Evolutionary conservation across 2,113 vertebrate species (phyloP), one percentile per base, ranked within the genome.

Genomic region (Myotis davidii): DNA sequence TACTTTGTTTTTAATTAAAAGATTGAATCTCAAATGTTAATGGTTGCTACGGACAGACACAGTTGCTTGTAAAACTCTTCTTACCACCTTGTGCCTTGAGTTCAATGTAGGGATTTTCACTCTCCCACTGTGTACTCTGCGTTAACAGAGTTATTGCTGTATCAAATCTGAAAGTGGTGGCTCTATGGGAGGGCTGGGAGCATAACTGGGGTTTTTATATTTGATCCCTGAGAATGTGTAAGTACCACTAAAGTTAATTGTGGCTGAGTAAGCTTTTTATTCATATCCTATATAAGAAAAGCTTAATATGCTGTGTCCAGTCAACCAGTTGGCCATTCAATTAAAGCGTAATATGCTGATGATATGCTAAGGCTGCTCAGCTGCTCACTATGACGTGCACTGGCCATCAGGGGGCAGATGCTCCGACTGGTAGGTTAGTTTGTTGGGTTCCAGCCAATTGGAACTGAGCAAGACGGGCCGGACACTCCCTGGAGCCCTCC

Each of bases 1-100:
- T 83, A 52, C 52, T 81, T 95, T 78, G n/a, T 87, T 92, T 84
- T 76, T 37, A 79, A 87, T 90, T 87, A 94, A n/a, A 56, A 29
- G 29, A 32, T 95, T 50, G n/a, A 79, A 76, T 72, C 72, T 73
- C 34, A 84, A 3, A 39, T 95, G 93, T 94, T 85, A 92, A 42
- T 72, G 13, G 11, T 76, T 94, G 54, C 48, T 95, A 78, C 74
- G 25, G 54, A 45, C n/a, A 92, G 72, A 79, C 56, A 45, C 0
- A 94, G 5, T 67, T 92, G 37, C 64, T 81, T 89, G 16, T 84
- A 76, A 93, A 81, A 81, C 59, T 93, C 8, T 81, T 10, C 27
- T 82, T 93, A 84, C 3, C 27, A 52, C 52, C 5, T 74, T 73
- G 69, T 90, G 34, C 37, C 70, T 86, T 59, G 67, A 82, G 74